Evolutionary conservation across 2,888 invertebrate genomes (phyloP).

Genomic region (Nemotelus nigrinus): DNA sequence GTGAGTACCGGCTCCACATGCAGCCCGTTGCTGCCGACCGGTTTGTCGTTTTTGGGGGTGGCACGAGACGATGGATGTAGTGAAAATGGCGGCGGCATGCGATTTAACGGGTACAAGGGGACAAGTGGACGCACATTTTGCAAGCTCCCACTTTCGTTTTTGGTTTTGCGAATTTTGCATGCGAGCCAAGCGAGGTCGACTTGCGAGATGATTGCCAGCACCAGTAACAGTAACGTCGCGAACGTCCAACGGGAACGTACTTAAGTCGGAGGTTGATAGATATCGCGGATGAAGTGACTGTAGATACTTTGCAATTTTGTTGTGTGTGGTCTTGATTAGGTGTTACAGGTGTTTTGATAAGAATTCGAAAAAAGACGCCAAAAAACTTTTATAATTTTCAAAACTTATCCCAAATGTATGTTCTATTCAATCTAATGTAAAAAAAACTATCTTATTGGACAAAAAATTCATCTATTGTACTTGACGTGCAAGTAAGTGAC

Average conservation of each 20-base stretch:
- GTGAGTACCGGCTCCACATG: not conserved
- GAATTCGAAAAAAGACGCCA: too few species aligned
- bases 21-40: not conserved
- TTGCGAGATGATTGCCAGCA: conserved; percentile 17
- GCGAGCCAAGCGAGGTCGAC: conserved; percentile 27
- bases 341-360: conserved; percentile 17
- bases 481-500: too few species aligned
- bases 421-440: too few species aligned
- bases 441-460: too few species aligned
- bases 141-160: conserved; percentile 27
- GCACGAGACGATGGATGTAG: too few species aligned
- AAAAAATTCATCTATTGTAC: too few species aligned
- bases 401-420: too few species aligned
- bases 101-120: not conserved
- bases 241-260: not conserved
- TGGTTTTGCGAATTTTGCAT: conserved; percentile 30
- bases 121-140: conserved; percentile 3
- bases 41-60: too few species aligned
- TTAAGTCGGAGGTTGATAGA: not conserved
- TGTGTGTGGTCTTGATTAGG: not conserved
- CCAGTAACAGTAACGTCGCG: conserved; percentile 32
- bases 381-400: too few species aligned
- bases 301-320: not conserved
- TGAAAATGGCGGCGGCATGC: too few species aligned
- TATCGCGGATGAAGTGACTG: not conserved